Base-by-base conservation (phyloP, 2,113 vertebrate genomes). In the Neolamprologus sp. region DNA sequence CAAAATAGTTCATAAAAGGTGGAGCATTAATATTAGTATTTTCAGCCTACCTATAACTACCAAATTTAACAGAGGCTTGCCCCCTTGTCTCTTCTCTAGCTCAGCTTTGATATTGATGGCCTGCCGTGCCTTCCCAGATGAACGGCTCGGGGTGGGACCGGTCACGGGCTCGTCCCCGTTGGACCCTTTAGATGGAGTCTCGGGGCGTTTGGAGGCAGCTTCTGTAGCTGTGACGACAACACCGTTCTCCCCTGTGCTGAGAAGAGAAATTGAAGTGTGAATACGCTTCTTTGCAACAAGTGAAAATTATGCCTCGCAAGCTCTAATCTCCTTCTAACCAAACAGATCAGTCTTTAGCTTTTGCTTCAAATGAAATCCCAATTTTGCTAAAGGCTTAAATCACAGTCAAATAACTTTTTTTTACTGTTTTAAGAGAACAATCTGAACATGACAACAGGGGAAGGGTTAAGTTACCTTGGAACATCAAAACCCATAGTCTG, bases 401-500 rank as follows among this genome's bases (percentile, higher is more conserved):
- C 42, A 30, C 42, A 30, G 9, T 3, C 26, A 75, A 30, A 78
- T 47, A 19, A 49, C 16, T 19, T 35, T 11, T 35, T 19, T 21
- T n/a, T 3, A 47, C 21, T 19, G 3, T 75, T 73, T 75, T 17
- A 3, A 78, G 42, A 49, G 2, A 84, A 54, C 7, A 78, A n/a
- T 26, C 16, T 45, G 75, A 37, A 58, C 53, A 54, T 58, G 26
- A 65, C 17, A 60, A 42, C 10, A 28, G 9, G 42, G n/a, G 42
- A 19, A 37, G 19, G 45, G 30, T 37, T 63, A 28, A 10, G 80
- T 96, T 98, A 99, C 99, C 98, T 97, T 88, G 97, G 98, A 87
- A 99, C 97, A 93, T 98, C 98, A 94, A 99, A 99, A 93, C 99
- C 99, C 97, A 98, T 98, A 85, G 97, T 98, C 53, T 98, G 98